These are phyloP conservation scores for Atrichornis clamosus DNA, from an alignment of 2,113 vertebrate genomes.

Conservation along the genomic window DNA sequence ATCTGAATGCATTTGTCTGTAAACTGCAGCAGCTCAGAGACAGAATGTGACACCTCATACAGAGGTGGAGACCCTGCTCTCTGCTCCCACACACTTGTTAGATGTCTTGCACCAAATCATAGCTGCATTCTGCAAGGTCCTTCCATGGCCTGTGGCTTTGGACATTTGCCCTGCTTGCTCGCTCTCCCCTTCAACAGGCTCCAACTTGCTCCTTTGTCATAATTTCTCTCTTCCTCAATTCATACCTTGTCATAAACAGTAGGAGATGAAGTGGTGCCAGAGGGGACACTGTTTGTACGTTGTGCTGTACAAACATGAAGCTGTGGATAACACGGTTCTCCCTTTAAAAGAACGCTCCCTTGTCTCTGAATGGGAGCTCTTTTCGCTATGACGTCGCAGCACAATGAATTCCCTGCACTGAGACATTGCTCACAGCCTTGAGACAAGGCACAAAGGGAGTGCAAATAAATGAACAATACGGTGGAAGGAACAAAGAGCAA, in stretches of 20 bases:
- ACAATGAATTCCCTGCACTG: neutral
- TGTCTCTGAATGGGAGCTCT: neutral
- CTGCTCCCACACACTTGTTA: neutral
- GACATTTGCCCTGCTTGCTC: neutral
- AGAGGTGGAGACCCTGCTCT: neutral
- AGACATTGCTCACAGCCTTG: neutral
- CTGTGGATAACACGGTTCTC: neutral
- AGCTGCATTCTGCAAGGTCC: rapidly evolving
- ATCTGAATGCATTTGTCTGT: neutral
- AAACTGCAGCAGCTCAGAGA: neutral
- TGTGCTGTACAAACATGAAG: neutral
- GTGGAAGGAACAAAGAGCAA: conserved; percentile 32
- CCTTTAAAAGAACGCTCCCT: conserved; percentile 1
- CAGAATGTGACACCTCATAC: neutral
- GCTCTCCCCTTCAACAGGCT: neutral
- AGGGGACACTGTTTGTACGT: neutral
- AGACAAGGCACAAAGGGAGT: conserved; percentile 39
- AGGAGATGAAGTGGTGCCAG: neutral
- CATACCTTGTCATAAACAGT: neutral
- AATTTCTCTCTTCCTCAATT: neutral
- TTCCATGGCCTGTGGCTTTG: neutral
- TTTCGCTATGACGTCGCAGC: neutral
- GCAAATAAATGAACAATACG: conserved; percentile 42
- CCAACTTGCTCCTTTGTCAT: neutral
- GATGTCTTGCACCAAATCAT: neutral